Percentiles rank a stretch among this genome's conserved stretches.
Evolutionary conservation across 1,140 invertebrate species (phyloP).

Genomic region (Nautilus pompilius): DNA sequence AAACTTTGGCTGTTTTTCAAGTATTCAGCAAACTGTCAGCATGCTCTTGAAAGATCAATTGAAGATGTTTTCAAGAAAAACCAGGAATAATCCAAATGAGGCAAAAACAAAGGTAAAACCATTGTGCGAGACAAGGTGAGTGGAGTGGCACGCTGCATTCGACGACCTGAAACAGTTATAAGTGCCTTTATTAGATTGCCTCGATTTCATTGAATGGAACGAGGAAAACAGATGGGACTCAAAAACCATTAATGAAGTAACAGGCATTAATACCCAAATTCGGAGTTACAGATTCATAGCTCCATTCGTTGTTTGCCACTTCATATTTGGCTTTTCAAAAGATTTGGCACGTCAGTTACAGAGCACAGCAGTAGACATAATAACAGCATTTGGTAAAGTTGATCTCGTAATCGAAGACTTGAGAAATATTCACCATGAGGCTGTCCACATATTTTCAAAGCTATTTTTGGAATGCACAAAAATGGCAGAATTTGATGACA

Average conservation of each 20-base stretch:
- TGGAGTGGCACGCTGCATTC: slow-evolving; percentile 17
- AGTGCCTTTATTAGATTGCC: slow-evolving; percentile 4
- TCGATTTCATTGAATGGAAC: slow-evolving; percentile 8
- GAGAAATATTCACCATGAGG: slow-evolving; percentile 5
- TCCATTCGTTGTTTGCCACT: slow-evolving; percentile 13
- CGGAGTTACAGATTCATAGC: slow-evolving; percentile 15
- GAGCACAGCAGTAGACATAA: slow-evolving; percentile 13
- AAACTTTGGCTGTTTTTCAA: slow-evolving; percentile 21
- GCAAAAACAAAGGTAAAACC: too few relatives aligned
- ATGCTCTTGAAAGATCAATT: slow-evolving; percentile 15
- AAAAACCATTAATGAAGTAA: slow-evolving; percentile 13
- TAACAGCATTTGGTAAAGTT: slow-evolving; percentile 11
- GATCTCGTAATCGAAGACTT: neutral
- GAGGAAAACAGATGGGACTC: slow-evolving; percentile 12
- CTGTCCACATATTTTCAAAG: slow-evolving; percentile 8
- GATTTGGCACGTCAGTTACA: slow-evolving; percentile 16
- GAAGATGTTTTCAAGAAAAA: slow-evolving; percentile 10
- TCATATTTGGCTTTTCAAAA: slow-evolving; percentile 16
- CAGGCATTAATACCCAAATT: slow-evolving; percentile 14
- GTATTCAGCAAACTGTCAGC: slow-evolving; percentile 19
- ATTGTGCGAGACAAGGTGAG: slow-evolving; percentile 17
- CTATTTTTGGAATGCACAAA: too few relatives aligned
- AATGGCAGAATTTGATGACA: slow-evolving; percentile 10
- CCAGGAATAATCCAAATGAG: slow-evolving; percentile 1
- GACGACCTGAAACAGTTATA: slow-evolving; percentile 15